Evolutionary conservation across 1,140 invertebrate species (phyloP).

Genomic region (Mycetomoellerius zeteki): DNA sequence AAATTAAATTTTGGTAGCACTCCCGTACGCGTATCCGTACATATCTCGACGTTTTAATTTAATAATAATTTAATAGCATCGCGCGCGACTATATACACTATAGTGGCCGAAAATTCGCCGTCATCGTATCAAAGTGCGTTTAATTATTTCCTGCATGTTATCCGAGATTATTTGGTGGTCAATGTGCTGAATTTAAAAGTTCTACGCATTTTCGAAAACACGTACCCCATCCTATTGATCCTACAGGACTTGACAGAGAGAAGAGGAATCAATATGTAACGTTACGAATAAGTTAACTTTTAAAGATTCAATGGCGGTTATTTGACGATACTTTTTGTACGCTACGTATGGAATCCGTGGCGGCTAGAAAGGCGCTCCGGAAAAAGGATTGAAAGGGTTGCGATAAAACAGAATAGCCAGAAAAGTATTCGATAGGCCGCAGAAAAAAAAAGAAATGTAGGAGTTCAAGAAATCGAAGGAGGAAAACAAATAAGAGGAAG

Average conservation of each 20-base stretch:
- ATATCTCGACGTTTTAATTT: slow-evolving; percentile 60
- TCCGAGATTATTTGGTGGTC: slow-evolving; percentile 58
- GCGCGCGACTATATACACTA: slow-evolving; percentile 20
- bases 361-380: slow-evolving; percentile 27
- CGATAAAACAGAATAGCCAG: slow-evolving; percentile 72
- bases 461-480: slow-evolving; percentile 33
- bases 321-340: slow-evolving; percentile 69
- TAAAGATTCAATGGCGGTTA: slow-evolving; percentile 73
- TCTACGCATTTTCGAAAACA: slow-evolving; percentile 46
- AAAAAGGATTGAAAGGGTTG: slow-evolving; percentile 76
- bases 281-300: slow-evolving; percentile 52
- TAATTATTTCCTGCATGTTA: slow-evolving; percentile 61
- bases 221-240: not conserved
- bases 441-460: slow-evolving; percentile 74
- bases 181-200: slow-evolving; percentile 55
- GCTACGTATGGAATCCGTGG: slow-evolving; percentile 8
- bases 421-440: slow-evolving; percentile 62
- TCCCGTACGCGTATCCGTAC: not conserved
- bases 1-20: slow-evolving; percentile 58
- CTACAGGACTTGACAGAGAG: not conserved
- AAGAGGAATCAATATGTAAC: slow-evolving; percentile 45
- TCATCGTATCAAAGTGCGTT: slow-evolving; percentile 60
- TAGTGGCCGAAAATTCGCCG: slow-evolving; percentile 47
- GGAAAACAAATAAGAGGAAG: slow-evolving; percentile 42
- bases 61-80: slow-evolving; percentile 59